These are phyloP conservation scores for Clarias batrachus DNA, from an alignment of 2,113 vertebrate species.

Conservation along the genomic window DNA sequence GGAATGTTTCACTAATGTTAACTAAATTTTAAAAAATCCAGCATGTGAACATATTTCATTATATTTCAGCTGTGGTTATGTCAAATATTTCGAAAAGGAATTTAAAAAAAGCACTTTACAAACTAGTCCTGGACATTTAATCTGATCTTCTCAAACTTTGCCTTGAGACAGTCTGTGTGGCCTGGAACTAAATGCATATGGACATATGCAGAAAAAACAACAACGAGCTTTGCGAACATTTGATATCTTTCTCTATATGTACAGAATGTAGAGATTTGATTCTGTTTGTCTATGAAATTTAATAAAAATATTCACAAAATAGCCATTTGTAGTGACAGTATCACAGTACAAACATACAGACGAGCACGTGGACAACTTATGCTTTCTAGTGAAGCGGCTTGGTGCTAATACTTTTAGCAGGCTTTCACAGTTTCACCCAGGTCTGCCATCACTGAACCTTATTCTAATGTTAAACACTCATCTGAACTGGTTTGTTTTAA, in stretches of 20 bases:
- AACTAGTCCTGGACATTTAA: background rate
- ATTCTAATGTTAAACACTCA: conserved; percentile 1
- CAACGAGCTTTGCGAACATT: background rate
- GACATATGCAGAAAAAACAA: background rate
- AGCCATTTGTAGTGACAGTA: background rate
- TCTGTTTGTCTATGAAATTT: background rate
- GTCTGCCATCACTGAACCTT: conserved; percentile 11
- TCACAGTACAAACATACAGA: background rate
- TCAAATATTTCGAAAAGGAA: conserved; percentile 2
- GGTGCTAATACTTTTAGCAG: conserved; percentile 9
- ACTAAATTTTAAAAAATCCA: background rate
- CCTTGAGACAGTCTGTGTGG: conserved; percentile 4
- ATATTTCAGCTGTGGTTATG: background rate
- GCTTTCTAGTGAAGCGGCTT: background rate
- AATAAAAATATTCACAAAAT: background rate
- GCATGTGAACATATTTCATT: background rate
- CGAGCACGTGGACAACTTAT: background rate
- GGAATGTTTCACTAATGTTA: background rate
- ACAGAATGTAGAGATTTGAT: background rate
- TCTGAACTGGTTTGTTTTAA: conserved; percentile 25
- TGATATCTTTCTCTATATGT: background rate
- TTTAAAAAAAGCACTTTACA: background rate
- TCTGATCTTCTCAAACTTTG: background rate
- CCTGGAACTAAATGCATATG: background rate
- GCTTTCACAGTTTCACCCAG: background rate